phyloP scores from a whole-genome alignment of 35 echinoderm and acorn worm genomes.

The Apostichopus japonicus region DNA sequence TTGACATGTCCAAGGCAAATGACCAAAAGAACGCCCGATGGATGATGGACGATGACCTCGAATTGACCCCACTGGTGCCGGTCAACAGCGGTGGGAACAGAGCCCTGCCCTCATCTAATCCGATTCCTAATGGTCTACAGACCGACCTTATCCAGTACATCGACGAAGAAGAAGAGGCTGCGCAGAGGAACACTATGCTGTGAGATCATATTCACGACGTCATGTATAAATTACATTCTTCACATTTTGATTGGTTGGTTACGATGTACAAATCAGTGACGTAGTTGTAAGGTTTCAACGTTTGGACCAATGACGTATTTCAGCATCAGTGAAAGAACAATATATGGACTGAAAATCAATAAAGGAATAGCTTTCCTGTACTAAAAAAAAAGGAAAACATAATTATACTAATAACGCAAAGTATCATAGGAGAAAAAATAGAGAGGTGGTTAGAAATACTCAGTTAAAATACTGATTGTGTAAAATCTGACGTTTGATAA shows the following conservation, averaged over 20 bases:
- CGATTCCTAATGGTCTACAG: constrained; percentile 59
- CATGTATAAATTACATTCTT: background rate
- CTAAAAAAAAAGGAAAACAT: no score
- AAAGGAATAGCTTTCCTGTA: background rate
- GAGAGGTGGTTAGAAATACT: no score
- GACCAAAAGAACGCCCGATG: constrained; percentile 74
- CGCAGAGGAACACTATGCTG: constrained; percentile 79
- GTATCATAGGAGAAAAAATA: no score
- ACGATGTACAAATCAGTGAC: background rate
- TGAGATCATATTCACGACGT: background rate
- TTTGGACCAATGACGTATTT: background rate
- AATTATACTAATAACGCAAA: no score
- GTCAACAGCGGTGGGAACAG: constrained; percentile 10
- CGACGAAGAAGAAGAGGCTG: constrained; percentile 86
- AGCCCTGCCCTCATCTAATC: constrained; percentile 1
- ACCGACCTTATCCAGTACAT: constrained; percentile 78
- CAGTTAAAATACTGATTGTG: no score
- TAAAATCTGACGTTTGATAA: no score
- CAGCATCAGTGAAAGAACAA: background rate
- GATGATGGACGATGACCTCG: constrained; percentile 79
- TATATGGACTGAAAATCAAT: no score
- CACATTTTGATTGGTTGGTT: background rate
- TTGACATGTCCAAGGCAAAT: constrained; percentile 73
- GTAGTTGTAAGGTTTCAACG: background rate
- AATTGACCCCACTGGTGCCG: constrained; percentile 74